Evolutionary conservation across 2,888 invertebrate genomes (phyloP).

Genomic region (Erpobdella octoculata): DNA sequence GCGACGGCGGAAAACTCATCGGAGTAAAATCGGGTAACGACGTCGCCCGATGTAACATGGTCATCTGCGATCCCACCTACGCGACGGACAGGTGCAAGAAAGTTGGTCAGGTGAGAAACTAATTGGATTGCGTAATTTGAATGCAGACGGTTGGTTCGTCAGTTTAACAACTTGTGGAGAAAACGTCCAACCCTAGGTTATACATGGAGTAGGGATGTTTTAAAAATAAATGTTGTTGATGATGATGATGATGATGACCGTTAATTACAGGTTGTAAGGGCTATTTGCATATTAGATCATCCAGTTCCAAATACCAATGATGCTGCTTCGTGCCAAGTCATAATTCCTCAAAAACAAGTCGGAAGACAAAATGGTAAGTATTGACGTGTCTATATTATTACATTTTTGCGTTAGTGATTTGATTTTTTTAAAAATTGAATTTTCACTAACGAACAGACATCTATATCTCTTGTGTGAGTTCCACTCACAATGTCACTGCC

Average conservation of each 20-base stretch:
- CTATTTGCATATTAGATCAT: conserved; percentile 95
- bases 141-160: too few relatives aligned
- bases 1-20: conserved; percentile 68
- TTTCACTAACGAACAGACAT: conserved; percentile 65
- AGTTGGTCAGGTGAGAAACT: conserved; percentile 56
- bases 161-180: too few relatives aligned
- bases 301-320: conserved; percentile 90
- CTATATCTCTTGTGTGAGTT: conserved; percentile 91
- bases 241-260: not conserved
- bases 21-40: conserved; percentile 93
- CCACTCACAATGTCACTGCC: conserved; percentile 80
- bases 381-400: conserved; percentile 36
- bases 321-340: conserved; percentile 93
- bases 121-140: too few relatives aligned
- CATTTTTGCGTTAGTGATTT: not conserved
- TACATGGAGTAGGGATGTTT: too few relatives aligned
- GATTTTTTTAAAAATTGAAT: not conserved
- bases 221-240: not conserved
- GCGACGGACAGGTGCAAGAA: conserved; percentile 68
- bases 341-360: conserved; percentile 98
- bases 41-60: conserved; percentile 76
- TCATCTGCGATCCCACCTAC: conserved; percentile 87
- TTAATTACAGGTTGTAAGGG: conserved; percentile 66
- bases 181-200: too few relatives aligned
- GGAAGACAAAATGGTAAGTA: conserved; percentile 57